Base-by-base conservation (phyloP, 2,888 invertebrate species). In the Oxystoma pomonae region DNA sequence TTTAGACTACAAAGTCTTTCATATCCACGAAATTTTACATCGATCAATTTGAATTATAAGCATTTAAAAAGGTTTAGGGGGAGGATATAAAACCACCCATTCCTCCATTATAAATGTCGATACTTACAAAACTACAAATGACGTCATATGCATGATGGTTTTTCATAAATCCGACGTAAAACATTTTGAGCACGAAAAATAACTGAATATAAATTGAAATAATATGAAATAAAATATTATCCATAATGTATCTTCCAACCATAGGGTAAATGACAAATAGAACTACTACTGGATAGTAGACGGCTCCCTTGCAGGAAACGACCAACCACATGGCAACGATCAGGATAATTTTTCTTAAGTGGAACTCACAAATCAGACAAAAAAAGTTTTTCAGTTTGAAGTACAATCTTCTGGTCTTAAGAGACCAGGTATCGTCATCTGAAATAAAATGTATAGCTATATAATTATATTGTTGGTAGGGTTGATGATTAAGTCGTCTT, bases 351-450 rank as follows among this genome's bases (percentile, higher is more conserved):
- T 53, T 53, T 16, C 7, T 16, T 16, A 53, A 53, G n/a, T 53
- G 53, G 53, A 53, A 53, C n/a, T 53, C 53, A 19, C 53, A 53
- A 17, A 53, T n/a, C 53, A 53, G n/a, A 53, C 16, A 53, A 5
- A 53, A 19, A 19, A 53, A 16, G 53, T 53, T 53, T 53, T 35
- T 35, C 12, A 12, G 3, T 3, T 35, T 35, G 12, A 35, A 35
- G 35, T 35, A 35, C 5, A 35, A 12, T 35, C 35, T 35, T 35
- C 12, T 3, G 35, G 12, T 35, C 12, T 35, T 35, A 12, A 12
- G 35, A 12, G 3, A 35, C 5, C 3, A 35, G 3, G 12, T 3
- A 7, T 35, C 35, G 12, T 35, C 35, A 7, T 35, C 35, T 35
- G 12, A 35, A n/a, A n/a, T n/a, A n/a, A n/a, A n/a, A n/a, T n/a